A percentile compares a stretch with the other conserved stretches of the same genome.
phyloP scores from a whole-genome alignment of 2,113 vertebrate species.

The Heterocephalus glaber region DNA sequence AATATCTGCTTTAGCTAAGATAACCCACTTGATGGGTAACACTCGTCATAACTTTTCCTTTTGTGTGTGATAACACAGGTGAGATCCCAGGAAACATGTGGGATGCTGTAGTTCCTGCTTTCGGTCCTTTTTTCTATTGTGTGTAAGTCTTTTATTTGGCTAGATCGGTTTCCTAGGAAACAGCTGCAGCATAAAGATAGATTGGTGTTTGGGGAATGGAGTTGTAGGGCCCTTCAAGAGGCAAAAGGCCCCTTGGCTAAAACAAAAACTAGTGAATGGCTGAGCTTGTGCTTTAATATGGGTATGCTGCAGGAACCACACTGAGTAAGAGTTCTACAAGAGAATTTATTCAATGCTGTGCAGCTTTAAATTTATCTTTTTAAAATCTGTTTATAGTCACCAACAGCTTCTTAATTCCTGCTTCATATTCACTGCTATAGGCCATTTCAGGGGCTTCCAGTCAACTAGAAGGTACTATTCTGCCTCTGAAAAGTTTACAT shows the following conservation, averaged over 20 bases:
- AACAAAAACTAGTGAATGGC: slow-evolving; percentile 53
- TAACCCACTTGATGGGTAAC: background rate
- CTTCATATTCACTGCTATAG: background rate
- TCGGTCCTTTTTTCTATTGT: slow-evolving; percentile 51
- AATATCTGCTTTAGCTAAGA: background rate
- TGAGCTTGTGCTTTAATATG: slow-evolving; percentile 31
- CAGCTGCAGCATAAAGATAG: slow-evolving; percentile 66
- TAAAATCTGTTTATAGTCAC: slow-evolving; percentile 4
- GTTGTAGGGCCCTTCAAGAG: background rate
- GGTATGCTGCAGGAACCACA: background rate
- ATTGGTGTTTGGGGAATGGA: slow-evolving; percentile 56
- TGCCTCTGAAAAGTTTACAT: slow-evolving; percentile 16
- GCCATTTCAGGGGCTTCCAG: background rate
- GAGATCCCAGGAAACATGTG: background rate
- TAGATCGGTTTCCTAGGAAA: slow-evolving; percentile 84
- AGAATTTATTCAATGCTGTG: background rate
- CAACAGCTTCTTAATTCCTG: slow-evolving; percentile 39
- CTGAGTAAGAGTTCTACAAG: background rate
- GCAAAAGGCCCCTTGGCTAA: slow-evolving; percentile 60
- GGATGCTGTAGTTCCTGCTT: background rate
- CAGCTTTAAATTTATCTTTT: slow-evolving; percentile 54
- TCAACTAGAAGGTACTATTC: background rate
- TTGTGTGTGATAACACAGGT: slow-evolving; percentile 3
- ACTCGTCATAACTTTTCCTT: background rate
- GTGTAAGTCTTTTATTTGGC: slow-evolving; percentile 71